phyloP scores from a whole-genome alignment of 1,140 invertebrate species.

The Copidosoma floridanum region DNA sequence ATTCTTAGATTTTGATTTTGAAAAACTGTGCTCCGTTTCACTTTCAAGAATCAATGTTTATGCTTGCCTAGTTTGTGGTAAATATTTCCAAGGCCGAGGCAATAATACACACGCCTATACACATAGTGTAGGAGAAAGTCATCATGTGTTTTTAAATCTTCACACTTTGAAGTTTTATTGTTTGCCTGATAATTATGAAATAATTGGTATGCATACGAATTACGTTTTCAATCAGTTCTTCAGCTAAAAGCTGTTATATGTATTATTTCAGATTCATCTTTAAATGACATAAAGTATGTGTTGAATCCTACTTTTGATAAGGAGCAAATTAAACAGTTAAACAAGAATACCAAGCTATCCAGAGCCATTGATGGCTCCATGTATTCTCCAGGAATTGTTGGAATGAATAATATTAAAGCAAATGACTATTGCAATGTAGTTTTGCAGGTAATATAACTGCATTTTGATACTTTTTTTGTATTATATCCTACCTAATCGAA shows the following conservation, averaged over 20 bases:
- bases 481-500: no score
- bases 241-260: not conserved
- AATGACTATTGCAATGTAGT: constrained; percentile 99
- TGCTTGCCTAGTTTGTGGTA: constrained; percentile 99
- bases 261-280: constrained; percentile 77
- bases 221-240: constrained; percentile 45
- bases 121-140: constrained; percentile 94
- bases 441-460: constrained; percentile 70
- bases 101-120: constrained; percentile 98
- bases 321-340: constrained; percentile 77
- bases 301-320: constrained; percentile 94
- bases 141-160: constrained; percentile 98
- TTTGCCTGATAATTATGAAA: constrained; percentile 99
- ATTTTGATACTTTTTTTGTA: not conserved
- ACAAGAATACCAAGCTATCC: constrained; percentile 82
- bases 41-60: constrained; percentile 99
- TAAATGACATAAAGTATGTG: constrained; percentile 99
- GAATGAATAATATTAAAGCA: constrained; percentile 98
- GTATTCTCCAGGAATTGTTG: constrained; percentile 95
- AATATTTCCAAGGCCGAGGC: constrained; percentile 98
- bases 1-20: constrained; percentile 99
- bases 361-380: constrained; percentile 95
- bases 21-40: constrained; percentile 98
- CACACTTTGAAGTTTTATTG: constrained; percentile 98
- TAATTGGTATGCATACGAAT: constrained; percentile 92